Conservation (phyloP, 1,140 invertebrate genomes). For the Sycobia sp. region DNA sequence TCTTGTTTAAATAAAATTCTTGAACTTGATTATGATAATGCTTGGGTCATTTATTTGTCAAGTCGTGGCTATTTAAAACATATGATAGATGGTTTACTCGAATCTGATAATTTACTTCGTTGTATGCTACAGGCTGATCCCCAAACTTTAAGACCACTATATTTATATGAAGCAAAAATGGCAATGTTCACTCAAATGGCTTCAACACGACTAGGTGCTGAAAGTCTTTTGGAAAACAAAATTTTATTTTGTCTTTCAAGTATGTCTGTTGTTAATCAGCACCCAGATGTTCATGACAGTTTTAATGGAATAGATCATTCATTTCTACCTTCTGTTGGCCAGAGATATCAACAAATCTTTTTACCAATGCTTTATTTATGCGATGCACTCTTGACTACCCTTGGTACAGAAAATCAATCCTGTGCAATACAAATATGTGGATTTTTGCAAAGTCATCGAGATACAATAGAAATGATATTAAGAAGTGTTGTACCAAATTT, state of each 20-base stretch:
- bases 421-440: slow-evolving; percentile 79
- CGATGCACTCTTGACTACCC: slow-evolving; percentile 78
- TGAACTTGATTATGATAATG: slow-evolving; percentile 74
- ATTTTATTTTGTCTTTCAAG: slow-evolving; percentile 74
- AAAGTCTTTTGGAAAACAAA: slow-evolving; percentile 76
- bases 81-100: slow-evolving; percentile 78
- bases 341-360: slow-evolving; percentile 80
- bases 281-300: slow-evolving; percentile 70
- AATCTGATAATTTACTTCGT: slow-evolving; percentile 75
- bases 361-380: slow-evolving; percentile 80
- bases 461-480: slow-evolving; percentile 79
- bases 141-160: slow-evolving; percentile 75
- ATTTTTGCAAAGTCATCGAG: slow-evolving; percentile 79
- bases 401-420: slow-evolving; percentile 81
- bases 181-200: slow-evolving; percentile 78
- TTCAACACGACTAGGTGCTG: slow-evolving; percentile 73
- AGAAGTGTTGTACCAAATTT: slow-evolving; percentile 69
- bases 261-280: slow-evolving; percentile 78
- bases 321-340: slow-evolving; percentile 68
- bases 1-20: slow-evolving; percentile 81
- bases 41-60: slow-evolving; percentile 76
- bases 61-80: slow-evolving; percentile 84
- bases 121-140: slow-evolving; percentile 72
- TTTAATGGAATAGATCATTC: slow-evolving; percentile 53
- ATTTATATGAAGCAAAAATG: slow-evolving; percentile 89